These are phyloP conservation scores for Pelecanoides urinatrix DNA, from an alignment of 2,113 vertebrate genomes.

Conservation along the genomic window DNA sequence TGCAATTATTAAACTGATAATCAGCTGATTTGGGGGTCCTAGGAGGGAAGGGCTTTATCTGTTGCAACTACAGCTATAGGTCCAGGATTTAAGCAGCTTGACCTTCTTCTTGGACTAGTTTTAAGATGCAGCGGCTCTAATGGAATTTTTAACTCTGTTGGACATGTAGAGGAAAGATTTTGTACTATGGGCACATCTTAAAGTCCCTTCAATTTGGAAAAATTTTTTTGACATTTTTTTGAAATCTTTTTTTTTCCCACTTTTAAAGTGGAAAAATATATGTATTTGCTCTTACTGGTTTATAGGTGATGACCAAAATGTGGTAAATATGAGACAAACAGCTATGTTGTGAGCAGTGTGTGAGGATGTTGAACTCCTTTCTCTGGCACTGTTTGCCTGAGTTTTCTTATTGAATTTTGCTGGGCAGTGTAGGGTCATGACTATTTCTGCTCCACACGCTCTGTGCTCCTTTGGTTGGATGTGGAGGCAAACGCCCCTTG, in stretches of 20 bases:
- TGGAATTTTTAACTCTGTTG: background rate
- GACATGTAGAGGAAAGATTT: background rate
- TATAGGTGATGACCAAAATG: background rate
- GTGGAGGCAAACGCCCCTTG: accelerated
- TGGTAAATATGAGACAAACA: too few species aligned
- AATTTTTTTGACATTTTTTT: too few species aligned
- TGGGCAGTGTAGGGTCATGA: background rate
- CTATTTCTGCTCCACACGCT: too few species aligned
- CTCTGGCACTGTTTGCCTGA: background rate
- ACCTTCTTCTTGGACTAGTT: background rate
- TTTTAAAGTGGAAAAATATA: background rate
- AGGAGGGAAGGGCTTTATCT: background rate
- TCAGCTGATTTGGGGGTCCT: background rate
- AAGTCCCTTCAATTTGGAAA: background rate
- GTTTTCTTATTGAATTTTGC: background rate
- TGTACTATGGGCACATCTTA: background rate
- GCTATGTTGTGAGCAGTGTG: accelerated
- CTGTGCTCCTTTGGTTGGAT: background rate
- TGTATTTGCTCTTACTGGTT: background rate
- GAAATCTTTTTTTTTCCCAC: background rate
- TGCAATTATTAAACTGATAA: background rate
- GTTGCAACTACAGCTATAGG: background rate
- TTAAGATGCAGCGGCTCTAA: background rate
- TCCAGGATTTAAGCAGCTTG: background rate
- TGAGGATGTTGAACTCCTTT: background rate